These are phyloP conservation scores for Mesembrinibis cayennensis DNA, from an alignment of 2,113 vertebrate genomes.

Conservation along the genomic window DNA sequence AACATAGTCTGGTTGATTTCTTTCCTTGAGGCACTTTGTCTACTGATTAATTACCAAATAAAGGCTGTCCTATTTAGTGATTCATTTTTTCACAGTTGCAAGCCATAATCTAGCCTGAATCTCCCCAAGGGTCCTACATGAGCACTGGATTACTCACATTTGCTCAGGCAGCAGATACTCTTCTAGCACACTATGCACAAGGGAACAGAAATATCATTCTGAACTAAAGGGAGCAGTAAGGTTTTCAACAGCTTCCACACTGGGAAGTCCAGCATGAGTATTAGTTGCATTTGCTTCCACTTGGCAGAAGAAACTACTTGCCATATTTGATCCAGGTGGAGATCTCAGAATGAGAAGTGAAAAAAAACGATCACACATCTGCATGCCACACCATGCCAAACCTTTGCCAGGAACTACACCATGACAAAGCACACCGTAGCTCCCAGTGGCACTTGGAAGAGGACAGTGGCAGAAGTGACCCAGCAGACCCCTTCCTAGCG, in stretches of 20 bases:
- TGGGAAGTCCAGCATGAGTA: background rate
- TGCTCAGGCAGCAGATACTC: background rate
- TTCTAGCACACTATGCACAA: background rate
- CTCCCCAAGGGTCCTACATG: background rate
- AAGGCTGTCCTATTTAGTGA: background rate
- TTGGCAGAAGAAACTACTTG: background rate
- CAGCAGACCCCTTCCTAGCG: background rate
- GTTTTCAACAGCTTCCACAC: background rate
- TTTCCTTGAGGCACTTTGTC: background rate
- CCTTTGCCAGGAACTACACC: background rate
- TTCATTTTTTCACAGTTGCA: background rate
- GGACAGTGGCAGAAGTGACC: background rate
- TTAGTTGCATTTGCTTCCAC: background rate
- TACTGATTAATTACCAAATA: background rate
- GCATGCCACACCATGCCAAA: background rate
- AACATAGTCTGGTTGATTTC: background rate
- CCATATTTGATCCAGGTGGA: background rate
- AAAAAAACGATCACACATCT: background rate
- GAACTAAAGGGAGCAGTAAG: background rate
- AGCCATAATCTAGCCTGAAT: background rate
- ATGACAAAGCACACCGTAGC: background rate
- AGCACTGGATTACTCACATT: background rate
- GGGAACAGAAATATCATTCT: background rate
- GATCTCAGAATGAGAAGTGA: background rate
- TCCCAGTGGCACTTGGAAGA: background rate